Percentiles rank a stretch among this genome's conserved stretches.
These are phyloP conservation scores for Triplophysa rosa DNA, from an alignment of 2,113 vertebrate species.

Conservation along the genomic window DNA sequence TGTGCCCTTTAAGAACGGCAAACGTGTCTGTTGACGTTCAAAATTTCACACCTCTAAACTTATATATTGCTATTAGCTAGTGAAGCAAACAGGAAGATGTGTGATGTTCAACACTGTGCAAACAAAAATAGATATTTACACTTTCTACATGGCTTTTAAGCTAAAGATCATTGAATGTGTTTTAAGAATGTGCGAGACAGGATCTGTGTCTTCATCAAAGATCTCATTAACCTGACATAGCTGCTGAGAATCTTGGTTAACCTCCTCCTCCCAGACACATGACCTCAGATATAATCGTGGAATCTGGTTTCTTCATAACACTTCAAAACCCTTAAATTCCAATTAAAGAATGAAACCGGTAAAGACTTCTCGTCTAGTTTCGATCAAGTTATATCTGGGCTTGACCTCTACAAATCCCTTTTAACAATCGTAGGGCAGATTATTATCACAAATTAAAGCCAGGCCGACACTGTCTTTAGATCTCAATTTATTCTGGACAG, in stretches of 20 bases:
- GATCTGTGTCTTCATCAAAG: slow-evolving; percentile 23
- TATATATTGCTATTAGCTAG: not conserved
- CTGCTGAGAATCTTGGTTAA: slow-evolving; percentile 14
- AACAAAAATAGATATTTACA: not conserved
- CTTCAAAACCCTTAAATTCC: slow-evolving; percentile 19
- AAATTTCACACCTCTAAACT: not conserved
- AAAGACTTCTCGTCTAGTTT: not conserved
- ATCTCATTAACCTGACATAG: slow-evolving; percentile 23
- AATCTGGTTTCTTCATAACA: not conserved
- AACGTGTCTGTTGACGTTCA: not conserved
- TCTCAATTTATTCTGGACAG: slow-evolving; percentile 5
- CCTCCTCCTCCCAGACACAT: slow-evolving; percentile 21
- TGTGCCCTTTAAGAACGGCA: not conserved
- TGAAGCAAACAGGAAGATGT: not conserved
- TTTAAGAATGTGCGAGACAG: not conserved
- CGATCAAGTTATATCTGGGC: slow-evolving; percentile 25
- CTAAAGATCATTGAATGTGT: not conserved
- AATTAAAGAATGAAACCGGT: slow-evolving; percentile 21
- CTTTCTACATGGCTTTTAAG: not conserved
- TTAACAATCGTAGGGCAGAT: slow-evolving; percentile 9
- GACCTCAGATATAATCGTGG: slow-evolving; percentile 16
- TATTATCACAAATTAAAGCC: slow-evolving; percentile 18
- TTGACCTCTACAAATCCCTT: slow-evolving; percentile 30
- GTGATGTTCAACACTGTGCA: not conserved
- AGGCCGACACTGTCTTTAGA: not conserved